Percentiles rank a stretch among this genome's conserved stretches.
Evolutionary conservation across 2,888 invertebrate species (phyloP).

Genomic region (Priocnemis perturbator): DNA sequence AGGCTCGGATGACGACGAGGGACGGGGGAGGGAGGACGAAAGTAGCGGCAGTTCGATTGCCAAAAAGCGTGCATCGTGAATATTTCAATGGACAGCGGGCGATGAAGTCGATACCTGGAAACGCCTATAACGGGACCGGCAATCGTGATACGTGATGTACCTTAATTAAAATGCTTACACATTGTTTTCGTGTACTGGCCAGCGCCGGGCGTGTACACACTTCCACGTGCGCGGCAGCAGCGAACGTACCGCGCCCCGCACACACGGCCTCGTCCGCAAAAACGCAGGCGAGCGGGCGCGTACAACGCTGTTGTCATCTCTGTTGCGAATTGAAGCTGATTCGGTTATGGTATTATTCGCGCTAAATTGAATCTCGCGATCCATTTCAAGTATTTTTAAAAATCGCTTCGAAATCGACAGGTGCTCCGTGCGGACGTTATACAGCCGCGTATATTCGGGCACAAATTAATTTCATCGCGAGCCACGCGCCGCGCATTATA

Average conservation of each 20-base stretch:
- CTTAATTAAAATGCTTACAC: constrained; percentile 45
- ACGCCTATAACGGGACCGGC: constrained; percentile 5
- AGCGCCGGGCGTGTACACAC: background rate
- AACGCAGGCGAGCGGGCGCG: background rate
- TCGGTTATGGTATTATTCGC: constrained; percentile 35
- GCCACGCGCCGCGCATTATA: background rate
- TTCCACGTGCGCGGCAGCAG: background rate
- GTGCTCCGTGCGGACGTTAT: constrained; percentile 34
- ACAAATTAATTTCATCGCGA: constrained; percentile 10
- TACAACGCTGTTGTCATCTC: background rate
- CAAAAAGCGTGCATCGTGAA: constrained; percentile 38
- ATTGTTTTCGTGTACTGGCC: constrained; percentile 29
- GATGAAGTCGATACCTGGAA: constrained; percentile 26
- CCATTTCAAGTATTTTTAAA: constrained; percentile 43
- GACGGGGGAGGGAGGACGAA: constrained; percentile 12
- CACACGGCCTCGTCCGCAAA: background rate
- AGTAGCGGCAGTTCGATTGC: constrained; percentile 19
- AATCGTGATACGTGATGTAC: constrained; percentile 22
- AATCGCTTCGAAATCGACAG: constrained; percentile 51
- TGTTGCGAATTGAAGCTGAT: constrained; percentile 15
- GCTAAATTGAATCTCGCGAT: constrained; percentile 49
- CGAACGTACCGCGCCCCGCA: background rate
- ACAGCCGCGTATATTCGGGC: background rate
- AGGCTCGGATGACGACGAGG: constrained; percentile 9
- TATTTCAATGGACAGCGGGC: constrained; percentile 36